A percentile compares a stretch with the other conserved stretches of the same genome.
These are phyloP conservation scores for Mirounga angustirostris DNA, from an alignment of 2,113 vertebrate genomes.

Conservation along the genomic window DNA sequence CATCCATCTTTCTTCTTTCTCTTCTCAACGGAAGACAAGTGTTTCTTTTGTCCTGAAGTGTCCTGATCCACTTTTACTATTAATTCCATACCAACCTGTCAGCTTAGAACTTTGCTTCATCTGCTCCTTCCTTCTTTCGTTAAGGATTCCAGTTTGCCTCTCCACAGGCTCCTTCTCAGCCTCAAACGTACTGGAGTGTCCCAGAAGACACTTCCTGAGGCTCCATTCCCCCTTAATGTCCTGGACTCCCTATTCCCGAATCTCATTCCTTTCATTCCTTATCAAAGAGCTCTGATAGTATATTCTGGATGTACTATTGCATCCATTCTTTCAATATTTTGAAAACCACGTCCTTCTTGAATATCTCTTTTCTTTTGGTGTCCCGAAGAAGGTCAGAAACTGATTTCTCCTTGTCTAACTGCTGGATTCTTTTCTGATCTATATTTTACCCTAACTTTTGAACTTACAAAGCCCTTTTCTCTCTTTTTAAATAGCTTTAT, in stretches of 20 bases:
- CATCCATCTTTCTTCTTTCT: neutral
- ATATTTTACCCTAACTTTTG: neutral
- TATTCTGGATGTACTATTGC: neutral
- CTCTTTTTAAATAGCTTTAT: neutral
- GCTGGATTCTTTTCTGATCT: neutral
- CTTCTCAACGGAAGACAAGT: neutral
- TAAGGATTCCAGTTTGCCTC: neutral
- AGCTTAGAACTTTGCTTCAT: neutral
- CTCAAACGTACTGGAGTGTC: neutral
- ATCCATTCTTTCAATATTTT: neutral
- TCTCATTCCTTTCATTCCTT: neutral
- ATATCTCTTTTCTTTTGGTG: neutral
- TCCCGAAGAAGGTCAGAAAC: neutral
- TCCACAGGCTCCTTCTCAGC: neutral
- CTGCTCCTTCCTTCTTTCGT: neutral
- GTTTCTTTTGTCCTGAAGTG: neutral
- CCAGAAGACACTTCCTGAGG: neutral
- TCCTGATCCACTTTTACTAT: neutral
- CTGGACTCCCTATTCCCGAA: neutral
- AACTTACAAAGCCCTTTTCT: neutral
- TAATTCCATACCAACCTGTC: neutral
- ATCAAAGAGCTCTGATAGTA: neutral
- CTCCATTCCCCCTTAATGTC: neutral
- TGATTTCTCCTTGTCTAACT: neutral
- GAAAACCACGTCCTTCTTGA: neutral